Conservation (phyloP, 2,113 vertebrate species). For the Tachuris rubrigastra region DNA sequence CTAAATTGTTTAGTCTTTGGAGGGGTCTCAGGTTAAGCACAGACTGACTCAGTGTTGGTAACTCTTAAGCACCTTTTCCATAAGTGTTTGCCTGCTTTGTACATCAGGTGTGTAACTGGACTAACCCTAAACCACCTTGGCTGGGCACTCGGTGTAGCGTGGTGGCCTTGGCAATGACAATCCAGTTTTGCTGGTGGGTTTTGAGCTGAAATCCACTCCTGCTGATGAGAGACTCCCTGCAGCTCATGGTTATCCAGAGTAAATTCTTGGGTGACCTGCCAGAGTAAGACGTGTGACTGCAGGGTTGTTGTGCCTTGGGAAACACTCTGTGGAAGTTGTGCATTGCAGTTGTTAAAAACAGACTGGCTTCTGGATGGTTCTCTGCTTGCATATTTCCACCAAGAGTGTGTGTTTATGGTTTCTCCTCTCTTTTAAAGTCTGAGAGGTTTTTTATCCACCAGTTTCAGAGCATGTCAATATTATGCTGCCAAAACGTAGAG, state of each 20-base stretch:
- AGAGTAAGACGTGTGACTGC: not conserved
- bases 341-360: not conserved
- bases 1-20: not conserved
- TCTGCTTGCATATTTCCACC: not conserved
- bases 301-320: not conserved
- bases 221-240: not conserved
- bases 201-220: not conserved
- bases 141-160: not conserved
- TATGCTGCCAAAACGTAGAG: not conserved
- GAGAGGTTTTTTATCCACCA: conserved; percentile 4
- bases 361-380: not conserved
- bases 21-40: not conserved
- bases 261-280: fast-evolving
- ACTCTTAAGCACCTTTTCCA: not conserved
- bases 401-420: not conserved
- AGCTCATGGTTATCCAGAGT: not conserved
- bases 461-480: not conserved
- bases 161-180: not conserved
- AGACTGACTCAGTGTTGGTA: not conserved
- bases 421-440: not conserved
- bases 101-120: not conserved
- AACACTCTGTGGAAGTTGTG: not conserved
- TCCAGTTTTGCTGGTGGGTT: not conserved
- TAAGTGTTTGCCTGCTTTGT: not conserved
- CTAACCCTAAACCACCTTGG: not conserved